Percentiles rank a stretch among this genome's conserved stretches.
Conservation (phyloP, 1,140 invertebrate species). For the Heliconius himera region DNA sequence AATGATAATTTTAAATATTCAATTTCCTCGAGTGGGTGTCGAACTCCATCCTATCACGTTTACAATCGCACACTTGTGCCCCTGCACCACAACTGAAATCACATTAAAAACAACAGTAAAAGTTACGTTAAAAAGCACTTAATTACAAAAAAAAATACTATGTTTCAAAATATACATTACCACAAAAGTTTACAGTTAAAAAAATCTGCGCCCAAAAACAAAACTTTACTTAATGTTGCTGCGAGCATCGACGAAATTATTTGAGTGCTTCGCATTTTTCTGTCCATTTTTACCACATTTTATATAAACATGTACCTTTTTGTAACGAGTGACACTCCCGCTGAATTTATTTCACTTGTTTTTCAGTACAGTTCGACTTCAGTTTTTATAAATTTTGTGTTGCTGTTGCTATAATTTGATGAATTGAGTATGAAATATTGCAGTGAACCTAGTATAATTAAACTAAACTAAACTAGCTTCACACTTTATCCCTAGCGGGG, state of each 20-base stretch:
- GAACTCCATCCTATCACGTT: too few species aligned
- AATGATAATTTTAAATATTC: too few species aligned
- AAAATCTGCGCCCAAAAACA: background rate
- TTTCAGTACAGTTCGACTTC: background rate
- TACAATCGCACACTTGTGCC: too few species aligned
- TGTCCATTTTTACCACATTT: background rate
- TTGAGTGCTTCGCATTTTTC: background rate
- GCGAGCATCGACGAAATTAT: slow-evolving; percentile 4
- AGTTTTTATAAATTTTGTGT: background rate
- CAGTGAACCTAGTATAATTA: too few species aligned
- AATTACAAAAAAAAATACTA: background rate
- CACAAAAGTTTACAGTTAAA: background rate
- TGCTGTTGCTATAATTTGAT: background rate
- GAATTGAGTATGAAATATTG: too few species aligned
- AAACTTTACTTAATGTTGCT: slow-evolving; percentile 3
- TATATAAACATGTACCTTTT: background rate
- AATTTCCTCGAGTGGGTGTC: too few species aligned
- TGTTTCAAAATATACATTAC: background rate
- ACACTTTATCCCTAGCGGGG: too few species aligned
- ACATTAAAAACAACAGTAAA: too few species aligned
- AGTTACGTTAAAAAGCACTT: background rate
- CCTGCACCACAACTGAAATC: too few species aligned
- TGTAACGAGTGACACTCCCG: background rate
- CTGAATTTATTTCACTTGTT: background rate
- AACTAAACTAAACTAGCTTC: too few species aligned